phyloP scores from a whole-genome alignment of 2,113 vertebrate genomes.

The Trogon melanurus region DNA sequence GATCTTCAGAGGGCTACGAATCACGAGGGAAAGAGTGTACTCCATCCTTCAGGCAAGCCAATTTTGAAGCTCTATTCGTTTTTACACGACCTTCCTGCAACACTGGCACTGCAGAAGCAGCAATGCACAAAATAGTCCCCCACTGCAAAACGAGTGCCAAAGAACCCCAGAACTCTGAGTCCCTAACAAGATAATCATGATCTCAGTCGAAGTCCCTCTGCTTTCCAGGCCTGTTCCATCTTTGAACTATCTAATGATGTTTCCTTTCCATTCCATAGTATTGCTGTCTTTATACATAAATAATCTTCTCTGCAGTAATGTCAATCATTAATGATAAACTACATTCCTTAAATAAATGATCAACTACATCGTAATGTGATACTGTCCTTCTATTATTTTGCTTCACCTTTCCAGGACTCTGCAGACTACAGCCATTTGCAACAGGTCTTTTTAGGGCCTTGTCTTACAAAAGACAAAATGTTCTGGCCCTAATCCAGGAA shows the following conservation, averaged over 20 bases:
- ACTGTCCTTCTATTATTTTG: not conserved
- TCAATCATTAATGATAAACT: not conserved
- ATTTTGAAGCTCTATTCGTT: not conserved
- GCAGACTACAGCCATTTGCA: slow-evolving; percentile 17
- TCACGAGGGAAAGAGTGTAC: not conserved
- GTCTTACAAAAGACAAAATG: slow-evolving; percentile 28
- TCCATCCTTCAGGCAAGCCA: not conserved
- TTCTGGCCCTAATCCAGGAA: slow-evolving; percentile 65
- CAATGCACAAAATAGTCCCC: not conserved
- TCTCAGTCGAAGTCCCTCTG: not conserved
- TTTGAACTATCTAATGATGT: not conserved
- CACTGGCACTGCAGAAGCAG: not conserved
- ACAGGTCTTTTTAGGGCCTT: slow-evolving; percentile 29
- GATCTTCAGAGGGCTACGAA: not conserved
- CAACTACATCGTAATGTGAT: not conserved
- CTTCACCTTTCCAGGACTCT: not conserved
- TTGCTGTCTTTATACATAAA: not conserved
- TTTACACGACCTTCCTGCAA: not conserved
- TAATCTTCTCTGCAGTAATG: not conserved
- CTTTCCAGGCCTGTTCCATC: not conserved
- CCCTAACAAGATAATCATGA: not conserved
- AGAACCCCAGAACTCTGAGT: not conserved
- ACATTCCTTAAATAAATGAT: slow-evolving; percentile 1
- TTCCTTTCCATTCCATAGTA: not conserved
- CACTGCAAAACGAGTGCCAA: not conserved